phyloP scores from a whole-genome alignment of 1,140 invertebrate genomes.

The Acromyrmex echinatior region DNA sequence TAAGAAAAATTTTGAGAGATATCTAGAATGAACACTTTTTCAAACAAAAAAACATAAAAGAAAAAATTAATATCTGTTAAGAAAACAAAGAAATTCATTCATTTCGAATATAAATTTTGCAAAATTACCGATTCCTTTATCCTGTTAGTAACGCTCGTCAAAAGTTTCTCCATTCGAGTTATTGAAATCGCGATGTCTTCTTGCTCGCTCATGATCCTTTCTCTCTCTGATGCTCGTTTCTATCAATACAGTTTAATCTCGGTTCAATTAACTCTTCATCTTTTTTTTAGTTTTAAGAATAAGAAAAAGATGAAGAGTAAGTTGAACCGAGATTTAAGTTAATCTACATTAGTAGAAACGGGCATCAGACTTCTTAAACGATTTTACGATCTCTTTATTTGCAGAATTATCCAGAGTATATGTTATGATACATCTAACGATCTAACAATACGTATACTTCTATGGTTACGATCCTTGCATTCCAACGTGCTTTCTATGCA shows the following conservation, averaged over 20 bases:
- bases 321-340: no score
- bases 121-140: conserved; percentile 24
- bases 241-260: no score
- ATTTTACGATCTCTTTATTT: background rate
- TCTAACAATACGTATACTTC: conserved; percentile 34
- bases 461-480: conserved; percentile 27
- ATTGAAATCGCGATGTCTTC: conserved; percentile 35
- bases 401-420: background rate
- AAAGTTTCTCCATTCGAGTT: conserved; percentile 45
- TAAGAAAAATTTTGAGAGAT: background rate
- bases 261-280: no score
- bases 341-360: no score
- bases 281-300: no score
- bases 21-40: background rate
- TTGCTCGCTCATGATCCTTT: conserved; percentile 18
- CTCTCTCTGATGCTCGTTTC: no score
- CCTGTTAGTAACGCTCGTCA: background rate
- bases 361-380: no score
- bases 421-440: conserved; percentile 19
- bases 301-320: no score
- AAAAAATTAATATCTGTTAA: background rate
- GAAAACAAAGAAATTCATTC: background rate
- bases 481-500: background rate
- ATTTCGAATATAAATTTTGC: background rate
- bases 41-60: background rate